Evolutionary conservation across 2,797 vertebrate genomes (phyloP).

Genomic region (Pelodytes ibericus): DNA sequence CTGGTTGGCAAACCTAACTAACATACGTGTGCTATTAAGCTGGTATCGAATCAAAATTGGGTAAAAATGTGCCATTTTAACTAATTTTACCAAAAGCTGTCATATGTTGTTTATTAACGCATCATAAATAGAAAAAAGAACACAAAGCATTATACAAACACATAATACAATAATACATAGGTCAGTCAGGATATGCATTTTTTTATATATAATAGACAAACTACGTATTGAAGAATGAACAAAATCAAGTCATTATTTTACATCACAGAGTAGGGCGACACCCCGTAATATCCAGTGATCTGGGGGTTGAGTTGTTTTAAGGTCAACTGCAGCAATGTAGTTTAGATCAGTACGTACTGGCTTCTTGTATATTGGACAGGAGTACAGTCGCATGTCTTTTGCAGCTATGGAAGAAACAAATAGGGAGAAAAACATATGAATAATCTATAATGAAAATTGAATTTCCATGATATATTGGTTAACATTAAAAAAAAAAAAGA

Average conservation of each 20-base stretch:
- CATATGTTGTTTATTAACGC: not conserved
- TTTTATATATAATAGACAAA: no score
- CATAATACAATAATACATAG: no score
- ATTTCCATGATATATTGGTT: no score
- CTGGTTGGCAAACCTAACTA: no score
- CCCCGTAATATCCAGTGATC: constrained; percentile 93
- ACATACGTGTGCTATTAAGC: no score
- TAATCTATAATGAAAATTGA: not conserved
- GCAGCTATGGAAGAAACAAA: constrained; percentile 53
- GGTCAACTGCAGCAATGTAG: constrained; percentile 85
- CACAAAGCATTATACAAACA: no score
- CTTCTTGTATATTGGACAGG: constrained; percentile 94
- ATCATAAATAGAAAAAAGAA: not conserved
- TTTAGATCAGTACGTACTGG: constrained; percentile 84
- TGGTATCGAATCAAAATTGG: no score
- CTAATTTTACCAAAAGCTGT: not conserved
- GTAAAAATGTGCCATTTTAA: no score
- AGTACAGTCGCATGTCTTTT: constrained; percentile 83
- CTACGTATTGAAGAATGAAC: no score
- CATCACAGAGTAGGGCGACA: constrained; percentile 91
- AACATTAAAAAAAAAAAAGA: not conserved
- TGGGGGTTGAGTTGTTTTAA: constrained; percentile 79
- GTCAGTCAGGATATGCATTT: no score
- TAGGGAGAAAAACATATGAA: not conserved
- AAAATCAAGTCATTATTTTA: constrained; percentile 71